These are phyloP conservation scores for Pammene fasciana DNA, from an alignment of 2,888 invertebrate genomes.

Conservation along the genomic window DNA sequence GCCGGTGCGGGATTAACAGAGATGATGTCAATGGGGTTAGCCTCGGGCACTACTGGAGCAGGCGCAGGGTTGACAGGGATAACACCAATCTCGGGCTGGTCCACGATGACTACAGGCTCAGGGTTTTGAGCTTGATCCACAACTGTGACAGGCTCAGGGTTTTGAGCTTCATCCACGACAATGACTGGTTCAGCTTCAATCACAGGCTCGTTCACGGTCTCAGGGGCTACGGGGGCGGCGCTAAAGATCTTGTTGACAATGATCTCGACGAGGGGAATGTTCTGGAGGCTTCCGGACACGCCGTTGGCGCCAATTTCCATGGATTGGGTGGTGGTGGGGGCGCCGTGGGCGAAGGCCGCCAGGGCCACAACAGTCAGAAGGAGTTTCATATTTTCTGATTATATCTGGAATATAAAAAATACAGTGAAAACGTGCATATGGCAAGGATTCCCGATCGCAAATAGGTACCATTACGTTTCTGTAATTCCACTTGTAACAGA, in stretches of 20 bases:
- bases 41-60: not conserved
- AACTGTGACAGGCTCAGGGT: conserved; percentile 24
- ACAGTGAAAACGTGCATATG: no score
- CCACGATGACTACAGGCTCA: conserved; percentile 24
- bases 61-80: conserved; percentile 32
- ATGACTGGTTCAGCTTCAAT: conserved; percentile 21
- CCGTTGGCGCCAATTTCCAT: conserved; percentile 29
- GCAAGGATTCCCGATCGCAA: no score
- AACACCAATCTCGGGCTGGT: conserved; percentile 16
- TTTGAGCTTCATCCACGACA: conserved; percentile 23
- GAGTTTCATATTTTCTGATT: conserved; percentile 37
- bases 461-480: no score
- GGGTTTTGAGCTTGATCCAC: conserved; percentile 23
- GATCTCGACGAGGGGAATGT: conserved; percentile 30
- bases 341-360: conserved; percentile 26
- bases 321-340: conserved; percentile 25
- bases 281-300: conserved; percentile 22
- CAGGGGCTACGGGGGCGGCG: conserved; percentile 46
- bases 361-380: conserved; percentile 37
- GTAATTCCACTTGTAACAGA: no score
- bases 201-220: conserved; percentile 27
- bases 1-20: conserved; percentile 12
- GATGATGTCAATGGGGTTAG: not conserved
- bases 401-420: conserved; percentile 7
- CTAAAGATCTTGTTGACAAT: conserved; percentile 44